Evolutionary conservation across 2,797 vertebrate species (phyloP).

Genomic region (Lutra lutra): DNA sequence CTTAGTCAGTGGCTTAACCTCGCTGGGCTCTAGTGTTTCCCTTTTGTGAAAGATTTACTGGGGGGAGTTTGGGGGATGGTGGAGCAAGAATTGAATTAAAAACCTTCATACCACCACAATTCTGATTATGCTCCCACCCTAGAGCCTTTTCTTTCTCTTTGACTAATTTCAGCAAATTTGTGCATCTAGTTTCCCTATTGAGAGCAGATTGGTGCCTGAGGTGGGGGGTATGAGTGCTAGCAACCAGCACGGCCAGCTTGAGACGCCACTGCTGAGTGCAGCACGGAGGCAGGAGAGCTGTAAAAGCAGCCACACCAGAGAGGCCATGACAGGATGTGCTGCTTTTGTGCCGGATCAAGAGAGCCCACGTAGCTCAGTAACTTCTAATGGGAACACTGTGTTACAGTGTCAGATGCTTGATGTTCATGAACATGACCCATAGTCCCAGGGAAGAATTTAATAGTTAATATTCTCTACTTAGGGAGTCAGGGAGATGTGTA

Average conservation of each 20-base stretch:
- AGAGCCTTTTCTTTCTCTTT: constrained; percentile 43
- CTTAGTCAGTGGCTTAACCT: background rate
- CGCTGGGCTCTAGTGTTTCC: constrained; percentile 7
- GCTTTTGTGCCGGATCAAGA: background rate
- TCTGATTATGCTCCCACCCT: background rate
- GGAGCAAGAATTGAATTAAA: constrained; percentile 31
- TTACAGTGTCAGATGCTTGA: background rate
- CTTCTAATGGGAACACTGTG: background rate
- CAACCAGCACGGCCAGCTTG: background rate
- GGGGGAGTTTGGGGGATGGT: background rate
- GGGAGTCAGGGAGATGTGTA: background rate
- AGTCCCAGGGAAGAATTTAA: background rate
- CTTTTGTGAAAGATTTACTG: background rate
- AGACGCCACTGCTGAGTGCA: background rate
- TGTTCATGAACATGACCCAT: background rate
- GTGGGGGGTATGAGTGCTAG: background rate
- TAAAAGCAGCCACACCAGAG: background rate
- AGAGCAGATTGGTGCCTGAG: constrained; percentile 15
- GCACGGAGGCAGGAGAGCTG: background rate
- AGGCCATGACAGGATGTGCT: background rate
- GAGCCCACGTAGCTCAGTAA: background rate
- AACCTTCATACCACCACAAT: background rate
- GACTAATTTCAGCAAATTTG: constrained; percentile 44
- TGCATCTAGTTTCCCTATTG: constrained; percentile 8
- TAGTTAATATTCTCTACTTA: background rate